These are phyloP conservation scores for Apamea monoglypha DNA, from an alignment of 2,888 invertebrate species.

Conservation along the genomic window DNA sequence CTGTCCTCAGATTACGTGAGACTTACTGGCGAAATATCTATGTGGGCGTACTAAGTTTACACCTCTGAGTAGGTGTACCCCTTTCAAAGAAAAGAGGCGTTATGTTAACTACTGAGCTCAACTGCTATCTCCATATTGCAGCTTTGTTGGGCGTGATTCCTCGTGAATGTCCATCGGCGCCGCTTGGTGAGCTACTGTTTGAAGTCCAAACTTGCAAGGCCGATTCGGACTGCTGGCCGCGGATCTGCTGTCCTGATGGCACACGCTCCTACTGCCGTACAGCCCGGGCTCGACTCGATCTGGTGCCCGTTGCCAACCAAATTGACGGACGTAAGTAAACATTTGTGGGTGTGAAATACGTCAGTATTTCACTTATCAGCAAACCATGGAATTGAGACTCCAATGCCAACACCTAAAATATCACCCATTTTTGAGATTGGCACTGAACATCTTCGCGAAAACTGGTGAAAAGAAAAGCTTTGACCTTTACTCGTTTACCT, in stretches of 20 bases:
- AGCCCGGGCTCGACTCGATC: conserved; percentile 92
- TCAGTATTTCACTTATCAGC: neutral
- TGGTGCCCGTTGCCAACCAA: conserved; percentile 91
- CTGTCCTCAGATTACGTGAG: neutral
- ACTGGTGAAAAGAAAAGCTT: neutral
- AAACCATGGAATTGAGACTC: neutral
- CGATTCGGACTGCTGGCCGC: conserved; percentile 93
- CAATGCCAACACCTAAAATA: neutral
- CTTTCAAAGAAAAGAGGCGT: neutral
- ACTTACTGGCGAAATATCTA: neutral
- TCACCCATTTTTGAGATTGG: neutral
- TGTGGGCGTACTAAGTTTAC: neutral
- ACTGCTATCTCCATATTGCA: conserved; percentile 72
- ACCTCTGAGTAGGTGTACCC: neutral
- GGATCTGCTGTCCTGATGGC: conserved; percentile 94
- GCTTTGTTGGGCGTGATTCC: conserved; percentile 93
- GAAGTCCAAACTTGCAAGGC: conserved; percentile 92
- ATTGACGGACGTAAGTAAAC: conserved; percentile 91
- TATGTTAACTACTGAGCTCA: neutral
- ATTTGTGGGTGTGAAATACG: neutral
- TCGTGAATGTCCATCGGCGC: conserved; percentile 92
- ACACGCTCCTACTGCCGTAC: conserved; percentile 93
- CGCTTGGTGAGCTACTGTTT: conserved; percentile 93
- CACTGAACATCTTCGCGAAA: neutral
- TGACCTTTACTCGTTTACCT: neutral